Conservation (phyloP, 2,888 invertebrate species). For the Meteorus colon region DNA sequence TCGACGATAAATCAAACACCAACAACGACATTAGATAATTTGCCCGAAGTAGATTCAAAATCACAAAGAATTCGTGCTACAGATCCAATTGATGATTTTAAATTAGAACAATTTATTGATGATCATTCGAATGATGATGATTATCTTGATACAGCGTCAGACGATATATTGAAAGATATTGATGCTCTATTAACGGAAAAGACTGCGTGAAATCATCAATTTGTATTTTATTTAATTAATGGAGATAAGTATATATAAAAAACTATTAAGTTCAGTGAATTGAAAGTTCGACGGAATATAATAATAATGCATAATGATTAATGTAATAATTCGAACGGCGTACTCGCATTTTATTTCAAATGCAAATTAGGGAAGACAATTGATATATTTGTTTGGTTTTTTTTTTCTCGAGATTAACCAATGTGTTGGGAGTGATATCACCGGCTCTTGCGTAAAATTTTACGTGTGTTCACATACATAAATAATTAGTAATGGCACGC, state of each 20-base stretch:
- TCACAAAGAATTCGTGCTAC: neutral
- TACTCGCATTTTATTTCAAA: neutral
- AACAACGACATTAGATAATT: conserved; percentile 31
- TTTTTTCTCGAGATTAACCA: neutral
- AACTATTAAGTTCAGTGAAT: neutral
- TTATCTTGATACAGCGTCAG: conserved; percentile 61
- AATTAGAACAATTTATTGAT: conserved; percentile 52
- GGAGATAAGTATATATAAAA: neutral
- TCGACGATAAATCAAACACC: conserved; percentile 33
- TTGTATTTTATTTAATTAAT: neutral
- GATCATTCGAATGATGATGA: conserved; percentile 59
- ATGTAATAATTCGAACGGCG: neutral
- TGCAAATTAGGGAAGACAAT: conserved; percentile 12
- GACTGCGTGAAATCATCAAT: conserved; percentile 47
- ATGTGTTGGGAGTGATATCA: conserved; percentile 1
- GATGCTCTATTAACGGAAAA: conserved; percentile 66
- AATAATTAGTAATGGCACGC: neutral
- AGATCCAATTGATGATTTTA: conserved; percentile 44
- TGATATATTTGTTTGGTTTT: neutral
- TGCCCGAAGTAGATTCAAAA: conserved; percentile 39
- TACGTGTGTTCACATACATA: neutral
- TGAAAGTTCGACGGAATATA: neutral
- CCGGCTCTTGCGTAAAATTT: neutral
- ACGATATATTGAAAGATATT: conserved; percentile 68
- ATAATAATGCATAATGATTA: neutral